Evolutionary conservation across 1,140 invertebrate genomes (phyloP), one percentile per base, ranked within the genome.

Genomic region (Camponotus vicinus): DNA sequence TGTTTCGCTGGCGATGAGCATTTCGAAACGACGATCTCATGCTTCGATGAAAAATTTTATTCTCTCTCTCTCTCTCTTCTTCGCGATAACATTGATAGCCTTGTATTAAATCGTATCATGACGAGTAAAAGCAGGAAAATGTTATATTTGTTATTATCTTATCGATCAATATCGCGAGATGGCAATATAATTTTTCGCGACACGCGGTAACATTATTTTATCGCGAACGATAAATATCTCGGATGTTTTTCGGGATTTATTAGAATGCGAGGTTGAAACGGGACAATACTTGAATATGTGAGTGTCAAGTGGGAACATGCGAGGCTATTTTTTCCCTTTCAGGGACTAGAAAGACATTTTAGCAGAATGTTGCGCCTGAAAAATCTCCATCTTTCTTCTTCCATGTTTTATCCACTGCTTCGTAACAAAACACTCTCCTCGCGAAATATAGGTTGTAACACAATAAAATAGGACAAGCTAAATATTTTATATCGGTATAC

Each of bases 381-480:
- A 75, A 75, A 83, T 83, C 61, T 42, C 69, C 45, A 55, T 63
- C 55, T 61, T 75, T 61, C 79, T 83, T 45, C n/a, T 27, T 61
- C 45, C 69, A 42, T 34, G 69, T 75, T 52, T 52, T 83, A 80
- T 42, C 55, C 52, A 27, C 40, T 49, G n/a, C 55, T 37, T 73
- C 32, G 79, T 69, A 73, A 61, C 79, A 75, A 52, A 75, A 71
- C 55, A 42, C 45, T 75, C 69, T 73, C 37, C 15, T 61, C 79
- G 55, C 79, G 55, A 75, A 61, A 57, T 52, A 52, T 83, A 59
- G 55, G 27, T 83, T 73, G 79, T 83, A 75, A 83, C 63, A 49
- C 71, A 61, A 73, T 83, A 83, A 83, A 83, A 61, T 83, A 83
- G 79, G 69, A 83, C 79, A 73, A 73, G 79, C 69, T 83, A 75